These are phyloP conservation scores for Limnephilus rhombicus DNA, from an alignment of 2,888 invertebrate genomes.

Conservation along the genomic window DNA sequence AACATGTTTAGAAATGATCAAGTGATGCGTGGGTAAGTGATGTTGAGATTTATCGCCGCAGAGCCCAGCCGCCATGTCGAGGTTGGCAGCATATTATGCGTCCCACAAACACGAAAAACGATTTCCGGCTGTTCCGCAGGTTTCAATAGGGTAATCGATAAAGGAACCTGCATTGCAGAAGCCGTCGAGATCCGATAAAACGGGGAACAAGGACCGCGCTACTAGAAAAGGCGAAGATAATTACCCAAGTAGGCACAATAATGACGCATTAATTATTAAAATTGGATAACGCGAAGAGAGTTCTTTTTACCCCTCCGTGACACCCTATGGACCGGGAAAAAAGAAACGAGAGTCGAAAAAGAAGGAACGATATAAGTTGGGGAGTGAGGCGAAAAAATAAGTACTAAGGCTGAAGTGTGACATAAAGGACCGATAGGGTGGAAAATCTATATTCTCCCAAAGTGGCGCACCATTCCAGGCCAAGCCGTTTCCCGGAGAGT, in stretches of 20 bases:
- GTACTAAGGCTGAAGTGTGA: slow-evolving; percentile 45
- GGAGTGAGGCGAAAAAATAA: slow-evolving; percentile 23
- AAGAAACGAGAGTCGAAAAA: not conserved
- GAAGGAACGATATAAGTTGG: slow-evolving; percentile 26
- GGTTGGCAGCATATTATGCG: not conserved
- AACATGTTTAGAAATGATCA: not conserved
- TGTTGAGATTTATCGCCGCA: not conserved
- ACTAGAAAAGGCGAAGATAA: slow-evolving; percentile 26
- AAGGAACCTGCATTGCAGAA: slow-evolving; percentile 34
- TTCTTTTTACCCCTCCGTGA: slow-evolving; percentile 40
- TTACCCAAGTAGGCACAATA: slow-evolving; percentile 23
- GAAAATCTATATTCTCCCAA: slow-evolving; percentile 41
- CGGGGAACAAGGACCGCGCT: not conserved
- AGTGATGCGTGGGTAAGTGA: not conserved
- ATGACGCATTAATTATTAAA: slow-evolving; percentile 48
- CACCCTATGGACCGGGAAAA: slow-evolving; percentile 22
- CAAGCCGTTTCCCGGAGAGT: not conserved
- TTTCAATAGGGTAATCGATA: slow-evolving; percentile 16
- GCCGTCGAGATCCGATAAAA: slow-evolving; percentile 8
- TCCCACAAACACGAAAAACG: not conserved
- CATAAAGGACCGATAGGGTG: slow-evolving; percentile 44
- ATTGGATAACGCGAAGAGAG: slow-evolving; percentile 40
- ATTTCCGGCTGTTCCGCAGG: not conserved
- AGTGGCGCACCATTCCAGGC: slow-evolving; percentile 25
- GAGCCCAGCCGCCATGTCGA: not conserved